Evolutionary conservation across 53 echinoderm and acorn worm genomes (phyloP).

Genomic region (Holothuria scabra): DNA sequence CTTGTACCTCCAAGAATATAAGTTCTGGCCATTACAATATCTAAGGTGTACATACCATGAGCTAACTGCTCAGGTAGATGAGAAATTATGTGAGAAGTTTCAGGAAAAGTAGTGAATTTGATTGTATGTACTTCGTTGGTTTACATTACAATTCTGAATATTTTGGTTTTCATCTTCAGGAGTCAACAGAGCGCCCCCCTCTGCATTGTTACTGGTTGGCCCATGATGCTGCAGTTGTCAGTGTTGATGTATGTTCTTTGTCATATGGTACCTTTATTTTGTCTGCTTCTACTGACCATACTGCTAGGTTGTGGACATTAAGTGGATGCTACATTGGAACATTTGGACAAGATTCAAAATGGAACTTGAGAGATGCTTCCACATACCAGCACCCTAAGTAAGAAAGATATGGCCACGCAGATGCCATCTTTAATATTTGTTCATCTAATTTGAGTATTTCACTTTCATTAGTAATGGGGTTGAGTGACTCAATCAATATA

Average conservation of each 20-base stretch:
- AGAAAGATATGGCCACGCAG: neutral
- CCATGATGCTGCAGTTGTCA: constrained; percentile 88
- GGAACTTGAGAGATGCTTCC: constrained; percentile 83
- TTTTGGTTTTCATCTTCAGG: constrained; percentile 32
- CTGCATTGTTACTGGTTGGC: constrained; percentile 77
- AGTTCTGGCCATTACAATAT: too few relatives aligned
- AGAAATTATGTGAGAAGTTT: too few relatives aligned
- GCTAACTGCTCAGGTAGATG: too few relatives aligned
- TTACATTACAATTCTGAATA: neutral
- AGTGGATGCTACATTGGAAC: constrained; percentile 89
- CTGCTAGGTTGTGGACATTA: constrained; percentile 91
- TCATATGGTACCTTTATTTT: constrained; percentile 74
- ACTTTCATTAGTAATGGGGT: too few relatives aligned
- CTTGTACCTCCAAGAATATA: too few relatives aligned
- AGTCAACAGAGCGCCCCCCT: constrained; percentile 65
- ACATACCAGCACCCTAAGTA: constrained; percentile 88
- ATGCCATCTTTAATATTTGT: too few relatives aligned
- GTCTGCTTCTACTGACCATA: constrained; percentile 88
- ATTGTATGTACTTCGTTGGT: neutral
- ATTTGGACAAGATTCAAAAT: constrained; percentile 82
- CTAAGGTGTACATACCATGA: too few relatives aligned
- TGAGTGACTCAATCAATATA: too few relatives aligned
- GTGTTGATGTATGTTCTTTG: constrained; percentile 72
- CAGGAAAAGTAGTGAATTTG: too few relatives aligned
- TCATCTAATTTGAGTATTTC: too few relatives aligned